These are phyloP conservation scores for Limnephilus rhombicus DNA, from an alignment of 2,888 invertebrate genomes.

Conservation along the genomic window DNA sequence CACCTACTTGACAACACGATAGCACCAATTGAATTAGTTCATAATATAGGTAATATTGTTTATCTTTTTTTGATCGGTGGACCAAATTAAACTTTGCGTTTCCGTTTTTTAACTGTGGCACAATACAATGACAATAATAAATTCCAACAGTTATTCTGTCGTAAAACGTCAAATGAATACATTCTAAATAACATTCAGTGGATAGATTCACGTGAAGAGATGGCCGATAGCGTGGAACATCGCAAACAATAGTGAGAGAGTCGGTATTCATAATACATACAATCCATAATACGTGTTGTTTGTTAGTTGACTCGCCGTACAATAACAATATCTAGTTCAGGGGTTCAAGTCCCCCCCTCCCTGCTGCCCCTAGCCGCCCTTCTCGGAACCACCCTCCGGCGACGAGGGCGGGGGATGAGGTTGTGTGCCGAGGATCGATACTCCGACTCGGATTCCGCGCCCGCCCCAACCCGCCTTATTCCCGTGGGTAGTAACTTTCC, in stretches of 20 bases:
- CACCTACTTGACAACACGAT: background rate
- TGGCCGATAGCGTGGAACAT: background rate
- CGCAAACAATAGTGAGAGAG: background rate
- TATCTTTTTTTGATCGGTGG: too few relatives aligned
- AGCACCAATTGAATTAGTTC: too few relatives aligned
- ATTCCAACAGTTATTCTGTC: background rate
- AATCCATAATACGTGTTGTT: background rate
- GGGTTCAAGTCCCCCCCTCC: background rate
- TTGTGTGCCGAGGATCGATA: slow-evolving; percentile 39
- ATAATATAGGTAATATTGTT: too few relatives aligned
- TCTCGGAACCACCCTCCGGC: background rate
- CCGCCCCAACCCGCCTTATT: background rate
- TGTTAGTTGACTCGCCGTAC: background rate
- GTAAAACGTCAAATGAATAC: background rate
- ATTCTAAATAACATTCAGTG: background rate
- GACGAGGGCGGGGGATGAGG: background rate
- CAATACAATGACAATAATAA: background rate
- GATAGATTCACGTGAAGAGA: background rate
- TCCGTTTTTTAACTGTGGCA: background rate
- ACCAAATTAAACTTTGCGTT: too few relatives aligned
- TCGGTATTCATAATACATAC: background rate
- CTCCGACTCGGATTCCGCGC: background rate
- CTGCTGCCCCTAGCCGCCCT: background rate
- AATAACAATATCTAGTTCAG: slow-evolving; percentile 27
- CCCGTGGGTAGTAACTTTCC: background rate